These are phyloP conservation scores for Branchipolynoe longqiensis DNA, from an alignment of 2,888 invertebrate genomes.

Conservation along the genomic window DNA sequence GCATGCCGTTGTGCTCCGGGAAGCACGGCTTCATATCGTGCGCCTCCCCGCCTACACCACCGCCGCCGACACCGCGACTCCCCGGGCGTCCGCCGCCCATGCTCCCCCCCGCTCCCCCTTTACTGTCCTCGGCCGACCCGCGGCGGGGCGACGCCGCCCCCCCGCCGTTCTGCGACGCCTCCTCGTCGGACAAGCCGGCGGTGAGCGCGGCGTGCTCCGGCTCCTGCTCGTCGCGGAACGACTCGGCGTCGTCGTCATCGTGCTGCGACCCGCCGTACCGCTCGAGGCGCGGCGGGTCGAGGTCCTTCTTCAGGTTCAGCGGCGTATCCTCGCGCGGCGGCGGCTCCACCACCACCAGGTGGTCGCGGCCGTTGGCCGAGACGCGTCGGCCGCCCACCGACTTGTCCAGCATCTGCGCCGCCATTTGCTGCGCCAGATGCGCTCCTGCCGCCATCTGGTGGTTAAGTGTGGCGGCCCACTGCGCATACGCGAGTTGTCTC, in stretches of 20 bases:
- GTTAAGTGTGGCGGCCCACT: conserved; percentile 39
- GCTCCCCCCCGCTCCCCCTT: background rate
- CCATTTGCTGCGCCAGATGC: conserved; percentile 45
- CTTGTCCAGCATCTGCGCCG: conserved; percentile 28
- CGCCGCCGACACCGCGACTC: background rate
- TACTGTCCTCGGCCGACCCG: background rate
- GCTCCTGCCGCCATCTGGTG: conserved; percentile 44
- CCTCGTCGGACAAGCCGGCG: conserved; percentile 25
- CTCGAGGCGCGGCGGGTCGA: conserved; percentile 42
- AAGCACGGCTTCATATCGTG: background rate
- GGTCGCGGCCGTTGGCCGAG: background rate
- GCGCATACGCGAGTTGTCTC: conserved; percentile 28
- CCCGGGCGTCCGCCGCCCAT: background rate
- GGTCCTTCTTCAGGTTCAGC: conserved; percentile 50
- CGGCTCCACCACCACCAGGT: background rate
- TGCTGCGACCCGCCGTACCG: conserved; percentile 17
- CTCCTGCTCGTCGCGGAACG: background rate
- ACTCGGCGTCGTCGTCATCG: conserved; percentile 11
- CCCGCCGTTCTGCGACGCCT: conserved; percentile 19
- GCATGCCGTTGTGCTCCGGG: conserved; percentile 13
- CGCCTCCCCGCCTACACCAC: background rate
- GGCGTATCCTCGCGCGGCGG: conserved; percentile 49
- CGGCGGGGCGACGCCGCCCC: conserved; percentile 26
- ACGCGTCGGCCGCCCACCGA: background rate
- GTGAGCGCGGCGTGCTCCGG: conserved; percentile 11